phyloP scores from a whole-genome alignment of 1,140 invertebrate species.

The Drosophila lini region DNA sequence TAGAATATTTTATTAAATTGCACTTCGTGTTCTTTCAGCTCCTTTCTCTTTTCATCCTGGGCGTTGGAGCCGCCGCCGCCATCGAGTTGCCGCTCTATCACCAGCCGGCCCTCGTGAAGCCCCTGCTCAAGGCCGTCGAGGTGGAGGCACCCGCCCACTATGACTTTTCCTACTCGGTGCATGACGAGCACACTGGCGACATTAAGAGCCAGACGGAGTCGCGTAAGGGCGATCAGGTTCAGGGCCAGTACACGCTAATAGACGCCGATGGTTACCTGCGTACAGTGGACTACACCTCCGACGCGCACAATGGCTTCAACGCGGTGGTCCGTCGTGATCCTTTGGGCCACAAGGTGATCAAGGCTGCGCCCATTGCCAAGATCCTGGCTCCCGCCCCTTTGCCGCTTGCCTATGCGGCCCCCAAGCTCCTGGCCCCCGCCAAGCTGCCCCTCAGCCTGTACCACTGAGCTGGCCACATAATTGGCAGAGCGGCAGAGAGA shows the following conservation, averaged over 20 bases:
- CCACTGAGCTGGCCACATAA: conserved; percentile 32
- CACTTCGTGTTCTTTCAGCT: conserved; percentile 42
- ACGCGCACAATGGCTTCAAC: conserved; percentile 85
- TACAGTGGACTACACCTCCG: conserved; percentile 88
- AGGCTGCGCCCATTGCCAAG: conserved; percentile 75
- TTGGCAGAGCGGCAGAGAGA: conserved; percentile 42
- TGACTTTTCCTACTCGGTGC: conserved; percentile 85
- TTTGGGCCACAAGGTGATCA: conserved; percentile 83
- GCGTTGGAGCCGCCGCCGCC: conserved; percentile 70
- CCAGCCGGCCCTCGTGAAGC: conserved; percentile 64
- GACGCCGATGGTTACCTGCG: conserved; percentile 87
- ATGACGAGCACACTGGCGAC: conserved; percentile 86
- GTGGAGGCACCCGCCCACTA: conserved; percentile 86
- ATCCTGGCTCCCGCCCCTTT: conserved; percentile 41
- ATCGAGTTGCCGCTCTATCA: conserved; percentile 75
- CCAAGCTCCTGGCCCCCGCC: conserved; percentile 63
- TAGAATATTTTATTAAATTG: neutral
- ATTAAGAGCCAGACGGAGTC: conserved; percentile 86
- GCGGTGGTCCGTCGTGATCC: conserved; percentile 85
- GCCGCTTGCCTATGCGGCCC: conserved; percentile 61
- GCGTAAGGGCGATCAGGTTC: conserved; percentile 86
- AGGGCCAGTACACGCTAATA: conserved; percentile 86
- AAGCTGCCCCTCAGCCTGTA: conserved; percentile 64
- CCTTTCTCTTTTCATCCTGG: conserved; percentile 68
- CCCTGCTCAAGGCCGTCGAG: conserved; percentile 85